Evolutionary conservation across 2,113 vertebrate species (phyloP).

Genomic region (Arvicanthis niloticus): DNA sequence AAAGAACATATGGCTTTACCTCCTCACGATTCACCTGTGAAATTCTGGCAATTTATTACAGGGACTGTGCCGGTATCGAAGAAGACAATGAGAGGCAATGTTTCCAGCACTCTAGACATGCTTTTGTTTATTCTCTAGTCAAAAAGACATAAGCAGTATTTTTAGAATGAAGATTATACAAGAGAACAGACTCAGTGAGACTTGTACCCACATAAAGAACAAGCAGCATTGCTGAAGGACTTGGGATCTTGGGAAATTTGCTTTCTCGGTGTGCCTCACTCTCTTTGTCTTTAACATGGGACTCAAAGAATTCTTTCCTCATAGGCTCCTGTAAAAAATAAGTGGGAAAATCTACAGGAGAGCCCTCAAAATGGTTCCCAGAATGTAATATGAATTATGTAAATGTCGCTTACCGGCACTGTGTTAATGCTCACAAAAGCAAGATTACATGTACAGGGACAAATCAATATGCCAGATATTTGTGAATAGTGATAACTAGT

Average conservation of each 20-base stretch:
- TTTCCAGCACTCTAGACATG: neutral
- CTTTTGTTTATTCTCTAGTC: slow-evolving; percentile 5
- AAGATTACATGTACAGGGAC: neutral
- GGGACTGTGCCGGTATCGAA: neutral
- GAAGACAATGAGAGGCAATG: neutral
- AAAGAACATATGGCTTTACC: slow-evolving; percentile 1
- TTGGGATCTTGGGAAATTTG: neutral
- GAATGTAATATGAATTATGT: neutral
- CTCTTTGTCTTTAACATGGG: neutral
- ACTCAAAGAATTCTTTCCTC: neutral
- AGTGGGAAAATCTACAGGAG: neutral
- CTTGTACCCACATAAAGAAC: neutral
- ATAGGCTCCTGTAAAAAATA: neutral
- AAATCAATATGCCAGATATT: neutral
- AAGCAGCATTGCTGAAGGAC: neutral
- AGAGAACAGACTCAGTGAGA: neutral
- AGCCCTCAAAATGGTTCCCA: neutral
- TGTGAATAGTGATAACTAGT: neutral
- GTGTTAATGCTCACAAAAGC: neutral
- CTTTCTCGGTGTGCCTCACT: neutral
- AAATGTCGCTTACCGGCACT: neutral
- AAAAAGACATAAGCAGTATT: neutral
- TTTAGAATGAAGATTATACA: neutral
- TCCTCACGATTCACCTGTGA: neutral
- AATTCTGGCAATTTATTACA: neutral